Conservation (phyloP, 2,797 vertebrate genomes). For the Bovichtus diacanthus region DNA sequence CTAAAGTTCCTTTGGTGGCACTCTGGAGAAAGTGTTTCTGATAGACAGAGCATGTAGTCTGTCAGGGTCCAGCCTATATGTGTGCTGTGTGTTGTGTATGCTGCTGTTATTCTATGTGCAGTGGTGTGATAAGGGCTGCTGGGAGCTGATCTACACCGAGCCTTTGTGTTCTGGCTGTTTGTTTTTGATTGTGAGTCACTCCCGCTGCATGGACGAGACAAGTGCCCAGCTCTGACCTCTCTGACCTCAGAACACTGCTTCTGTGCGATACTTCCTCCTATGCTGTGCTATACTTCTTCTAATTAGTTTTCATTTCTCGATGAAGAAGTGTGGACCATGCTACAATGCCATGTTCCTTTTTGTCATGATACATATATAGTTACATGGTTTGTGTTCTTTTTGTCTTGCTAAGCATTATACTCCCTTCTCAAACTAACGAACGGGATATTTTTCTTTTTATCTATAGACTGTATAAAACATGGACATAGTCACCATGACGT, state of each 20-base stretch:
- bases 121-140: slow-evolving; percentile 54
- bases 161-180: slow-evolving; percentile 57
- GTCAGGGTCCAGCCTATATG: slow-evolving; percentile 22
- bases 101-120: slow-evolving; percentile 48
- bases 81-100: slow-evolving; percentile 38
- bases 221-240: slow-evolving; percentile 55
- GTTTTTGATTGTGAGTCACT: slow-evolving; percentile 56
- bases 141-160: slow-evolving; percentile 50
- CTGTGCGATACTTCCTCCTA: slow-evolving; percentile 1
- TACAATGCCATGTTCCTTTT: background rate
- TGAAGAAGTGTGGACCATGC: background rate
- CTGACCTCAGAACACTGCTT: slow-evolving; percentile 42
- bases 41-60: background rate
- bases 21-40: background rate
- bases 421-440: background rate
- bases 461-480: no score
- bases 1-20: background rate
- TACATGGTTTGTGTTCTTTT: background rate
- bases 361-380: background rate
- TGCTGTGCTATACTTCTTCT: background rate
- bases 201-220: slow-evolving; percentile 48
- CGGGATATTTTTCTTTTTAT: background rate
- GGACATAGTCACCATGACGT: no score
- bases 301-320: background rate
- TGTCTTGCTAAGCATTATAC: background rate